Conservation (phyloP, 2,113 vertebrate species). For the Opisthocomus hoazin region DNA sequence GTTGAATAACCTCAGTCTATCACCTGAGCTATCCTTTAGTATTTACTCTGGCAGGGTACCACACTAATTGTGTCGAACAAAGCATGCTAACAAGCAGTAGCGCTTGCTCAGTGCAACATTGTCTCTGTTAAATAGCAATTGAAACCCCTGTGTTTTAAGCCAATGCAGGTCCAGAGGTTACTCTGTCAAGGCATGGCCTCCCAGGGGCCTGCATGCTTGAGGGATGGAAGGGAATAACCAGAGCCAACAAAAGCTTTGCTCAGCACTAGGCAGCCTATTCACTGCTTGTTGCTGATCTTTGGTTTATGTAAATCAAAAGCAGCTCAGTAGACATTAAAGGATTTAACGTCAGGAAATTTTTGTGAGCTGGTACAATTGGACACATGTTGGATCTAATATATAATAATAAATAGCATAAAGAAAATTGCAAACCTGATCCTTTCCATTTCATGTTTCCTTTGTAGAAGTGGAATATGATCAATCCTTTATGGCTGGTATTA, state of each 20-base stretch:
- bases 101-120: background rate
- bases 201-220: background rate
- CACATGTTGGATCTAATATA: background rate
- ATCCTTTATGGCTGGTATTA: background rate
- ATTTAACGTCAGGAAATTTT: background rate
- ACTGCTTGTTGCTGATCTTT: background rate
- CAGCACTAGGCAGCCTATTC: background rate
- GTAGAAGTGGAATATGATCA: background rate
- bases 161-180: accelerated
- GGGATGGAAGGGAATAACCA: background rate
- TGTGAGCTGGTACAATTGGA: background rate
- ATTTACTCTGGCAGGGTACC: background rate
- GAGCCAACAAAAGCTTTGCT: background rate
- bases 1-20: constrained; percentile 36
- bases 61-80: constrained; percentile 33
- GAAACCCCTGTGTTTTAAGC: background rate
- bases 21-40: background rate
- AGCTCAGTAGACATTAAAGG: background rate
- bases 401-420: background rate
- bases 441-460: background rate
- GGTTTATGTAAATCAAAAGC: background rate
- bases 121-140: background rate
- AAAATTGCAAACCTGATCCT: background rate
- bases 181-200: background rate
- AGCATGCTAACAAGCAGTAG: constrained; percentile 10